Conservation (phyloP, 2,888 invertebrate genomes). For the Pedicia rivosa region DNA sequence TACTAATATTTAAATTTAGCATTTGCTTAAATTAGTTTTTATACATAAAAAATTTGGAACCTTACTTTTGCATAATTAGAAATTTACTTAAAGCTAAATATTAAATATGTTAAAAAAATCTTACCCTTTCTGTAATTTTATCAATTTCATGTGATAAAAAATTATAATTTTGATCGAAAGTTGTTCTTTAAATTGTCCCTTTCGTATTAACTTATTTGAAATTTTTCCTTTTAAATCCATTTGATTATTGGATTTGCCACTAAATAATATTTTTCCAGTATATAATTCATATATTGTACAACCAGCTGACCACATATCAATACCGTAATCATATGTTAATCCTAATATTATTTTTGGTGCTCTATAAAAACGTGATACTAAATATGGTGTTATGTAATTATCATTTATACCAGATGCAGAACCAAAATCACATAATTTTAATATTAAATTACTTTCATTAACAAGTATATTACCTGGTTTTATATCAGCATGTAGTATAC, state of each 20-base stretch:
- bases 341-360: slow-evolving; percentile 98
- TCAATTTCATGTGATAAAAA: slow-evolving; percentile 96
- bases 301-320: slow-evolving; percentile 98
- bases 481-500: slow-evolving; percentile 95
- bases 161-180: slow-evolving; percentile 92
- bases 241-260: slow-evolving; percentile 95
- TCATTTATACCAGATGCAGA: slow-evolving; percentile 87
- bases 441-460: slow-evolving; percentile 85
- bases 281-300: slow-evolving; percentile 97
- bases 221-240: slow-evolving; percentile 98
- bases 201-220: slow-evolving; percentile 90
- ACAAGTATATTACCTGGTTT: slow-evolving; percentile 99
- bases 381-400: slow-evolving; percentile 95
- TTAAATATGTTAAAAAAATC: too few species aligned
- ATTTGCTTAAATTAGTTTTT: too few species aligned
- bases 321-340: slow-evolving; percentile 89
- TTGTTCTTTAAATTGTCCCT: slow-evolving; percentile 85
- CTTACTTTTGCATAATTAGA: too few species aligned
- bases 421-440: slow-evolving; percentile 98
- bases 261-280: slow-evolving; percentile 97
- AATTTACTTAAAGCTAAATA: too few species aligned
- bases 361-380: slow-evolving; percentile 95
- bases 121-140: slow-evolving; percentile 93
- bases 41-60: too few species aligned
- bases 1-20: too few species aligned